Percentiles rank a stretch among this genome's conserved stretches.
Conservation (phyloP, 35 echinoderm and acorn worm genomes). For the Lytechinus variegatus region DNA sequence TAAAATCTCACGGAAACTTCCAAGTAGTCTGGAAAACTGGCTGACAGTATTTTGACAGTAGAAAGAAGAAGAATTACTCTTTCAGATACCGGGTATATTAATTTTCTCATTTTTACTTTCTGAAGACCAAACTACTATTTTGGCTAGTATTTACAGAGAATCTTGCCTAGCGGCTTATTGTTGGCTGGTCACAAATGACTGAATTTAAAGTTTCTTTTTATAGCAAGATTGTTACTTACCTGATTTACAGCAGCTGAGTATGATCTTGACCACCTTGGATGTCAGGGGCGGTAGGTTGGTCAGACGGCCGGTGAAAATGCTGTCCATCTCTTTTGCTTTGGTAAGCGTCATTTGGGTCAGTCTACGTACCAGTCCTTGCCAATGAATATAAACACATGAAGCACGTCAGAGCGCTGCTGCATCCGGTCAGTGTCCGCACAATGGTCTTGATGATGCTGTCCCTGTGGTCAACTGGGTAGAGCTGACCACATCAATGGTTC, state of each 20-base stretch:
- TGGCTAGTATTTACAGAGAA: too few relatives aligned
- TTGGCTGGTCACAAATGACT: too few relatives aligned
- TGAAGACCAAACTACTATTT: too few relatives aligned
- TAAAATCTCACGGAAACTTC: too few relatives aligned
- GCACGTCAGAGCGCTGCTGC: not conserved
- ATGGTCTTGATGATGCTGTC: not conserved
- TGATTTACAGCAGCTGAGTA: slow-evolving; percentile 91
- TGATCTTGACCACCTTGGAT: slow-evolving; percentile 85
- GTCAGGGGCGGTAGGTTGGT: slow-evolving; percentile 76
- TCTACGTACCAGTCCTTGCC: not conserved
- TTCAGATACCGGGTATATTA: too few relatives aligned
- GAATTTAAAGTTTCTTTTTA: too few relatives aligned
- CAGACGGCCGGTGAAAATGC: slow-evolving; percentile 77
- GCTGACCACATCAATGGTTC: not conserved
- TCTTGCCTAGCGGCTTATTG: too few relatives aligned
- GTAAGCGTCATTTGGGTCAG: slow-evolving; percentile 44
- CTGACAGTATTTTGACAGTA: too few relatives aligned
- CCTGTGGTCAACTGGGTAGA: not conserved
- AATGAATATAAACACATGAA: not conserved
- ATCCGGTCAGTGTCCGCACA: not conserved
- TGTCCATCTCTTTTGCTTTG: slow-evolving; percentile 70
- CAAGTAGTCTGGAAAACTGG: too few relatives aligned
- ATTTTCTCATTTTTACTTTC: too few relatives aligned
- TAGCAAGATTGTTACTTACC: slow-evolving; percentile 41
- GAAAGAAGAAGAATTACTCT: too few relatives aligned